Evolutionary conservation across 2,797 vertebrate species (phyloP).

Genomic region (Triplophysa bombifrons): DNA sequence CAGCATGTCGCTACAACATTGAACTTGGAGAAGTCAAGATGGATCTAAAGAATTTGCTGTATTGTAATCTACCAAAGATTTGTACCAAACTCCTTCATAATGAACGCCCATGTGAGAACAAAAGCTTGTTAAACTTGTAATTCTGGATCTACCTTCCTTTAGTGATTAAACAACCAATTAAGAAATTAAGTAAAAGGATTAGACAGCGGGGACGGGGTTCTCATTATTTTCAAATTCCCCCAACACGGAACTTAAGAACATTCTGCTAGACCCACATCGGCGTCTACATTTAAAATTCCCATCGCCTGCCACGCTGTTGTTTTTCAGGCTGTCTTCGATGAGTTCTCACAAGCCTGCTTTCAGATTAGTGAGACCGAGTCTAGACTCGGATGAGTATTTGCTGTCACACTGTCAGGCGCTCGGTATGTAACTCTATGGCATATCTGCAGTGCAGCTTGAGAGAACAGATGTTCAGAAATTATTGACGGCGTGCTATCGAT

Average conservation of each 20-base stretch:
- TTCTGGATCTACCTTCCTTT: constrained; percentile 7
- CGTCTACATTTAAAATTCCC: constrained; percentile 46
- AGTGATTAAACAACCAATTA: constrained; percentile 41
- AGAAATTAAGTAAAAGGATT: constrained; percentile 56
- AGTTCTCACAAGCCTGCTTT: not conserved
- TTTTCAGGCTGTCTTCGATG: not conserved
- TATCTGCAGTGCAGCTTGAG: constrained; percentile 35
- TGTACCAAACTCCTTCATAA: not conserved
- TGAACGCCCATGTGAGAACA: not conserved
- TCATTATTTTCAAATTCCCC: constrained; percentile 50
- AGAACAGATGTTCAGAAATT: constrained; percentile 34
- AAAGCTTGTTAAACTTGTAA: constrained; percentile 13
- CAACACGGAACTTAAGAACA: constrained; percentile 33
- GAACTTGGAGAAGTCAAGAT: not conserved
- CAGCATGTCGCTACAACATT: not conserved
- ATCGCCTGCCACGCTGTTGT: constrained; percentile 14
- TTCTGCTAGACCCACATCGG: constrained; percentile 15
- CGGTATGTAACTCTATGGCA: constrained; percentile 13
- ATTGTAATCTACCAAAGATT: not conserved
- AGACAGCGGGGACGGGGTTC: constrained; percentile 42
- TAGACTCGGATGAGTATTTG: constrained; percentile 1
- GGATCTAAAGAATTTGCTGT: not conserved
- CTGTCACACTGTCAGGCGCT: constrained; percentile 45
- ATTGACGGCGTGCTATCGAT: constrained; percentile 50
- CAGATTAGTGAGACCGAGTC: not conserved